Evolutionary conservation across 2,888 invertebrate species (phyloP).

Genomic region (Charanyca ferruginea): DNA sequence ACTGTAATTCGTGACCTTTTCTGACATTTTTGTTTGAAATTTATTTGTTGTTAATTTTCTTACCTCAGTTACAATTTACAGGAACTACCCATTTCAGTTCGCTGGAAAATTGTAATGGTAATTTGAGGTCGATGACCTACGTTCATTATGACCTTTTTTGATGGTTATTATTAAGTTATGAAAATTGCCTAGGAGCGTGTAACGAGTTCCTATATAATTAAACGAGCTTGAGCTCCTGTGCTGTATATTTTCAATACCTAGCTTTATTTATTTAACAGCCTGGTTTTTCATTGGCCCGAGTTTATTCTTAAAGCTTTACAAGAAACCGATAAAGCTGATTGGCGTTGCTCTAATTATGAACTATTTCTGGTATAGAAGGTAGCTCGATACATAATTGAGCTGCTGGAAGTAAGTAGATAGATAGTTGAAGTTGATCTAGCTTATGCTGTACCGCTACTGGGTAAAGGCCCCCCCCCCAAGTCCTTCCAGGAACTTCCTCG

Average conservation of each 20-base stretch:
- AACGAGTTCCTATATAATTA: constrained; percentile 48
- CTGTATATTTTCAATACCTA: constrained; percentile 38
- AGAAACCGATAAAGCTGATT: neutral
- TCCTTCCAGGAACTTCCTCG: no score
- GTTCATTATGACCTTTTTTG: constrained; percentile 38
- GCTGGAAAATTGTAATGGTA: constrained; percentile 17
- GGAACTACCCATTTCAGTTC: constrained; percentile 29
- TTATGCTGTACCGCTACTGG: no score
- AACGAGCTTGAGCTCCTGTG: constrained; percentile 15
- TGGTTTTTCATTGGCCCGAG: constrained; percentile 17
- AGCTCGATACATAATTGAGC: constrained; percentile 10
- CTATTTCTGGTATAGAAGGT: neutral
- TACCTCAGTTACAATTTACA: constrained; percentile 39
- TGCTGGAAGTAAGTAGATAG: no score
- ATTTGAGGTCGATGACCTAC: constrained; percentile 39
- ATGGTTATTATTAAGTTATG: constrained; percentile 56
- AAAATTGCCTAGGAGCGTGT: constrained; percentile 49
- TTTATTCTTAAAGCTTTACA: constrained; percentile 14
- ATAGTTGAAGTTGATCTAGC: no score
- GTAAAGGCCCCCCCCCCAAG: no score
- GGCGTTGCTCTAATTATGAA: constrained; percentile 3
- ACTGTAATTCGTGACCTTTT: neutral
- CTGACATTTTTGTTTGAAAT: neutral
- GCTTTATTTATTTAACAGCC: constrained; percentile 49
- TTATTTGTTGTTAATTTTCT: constrained; percentile 33